Conservation (phyloP, 2,888 invertebrate species). For the Callinectes sapidus region DNA sequence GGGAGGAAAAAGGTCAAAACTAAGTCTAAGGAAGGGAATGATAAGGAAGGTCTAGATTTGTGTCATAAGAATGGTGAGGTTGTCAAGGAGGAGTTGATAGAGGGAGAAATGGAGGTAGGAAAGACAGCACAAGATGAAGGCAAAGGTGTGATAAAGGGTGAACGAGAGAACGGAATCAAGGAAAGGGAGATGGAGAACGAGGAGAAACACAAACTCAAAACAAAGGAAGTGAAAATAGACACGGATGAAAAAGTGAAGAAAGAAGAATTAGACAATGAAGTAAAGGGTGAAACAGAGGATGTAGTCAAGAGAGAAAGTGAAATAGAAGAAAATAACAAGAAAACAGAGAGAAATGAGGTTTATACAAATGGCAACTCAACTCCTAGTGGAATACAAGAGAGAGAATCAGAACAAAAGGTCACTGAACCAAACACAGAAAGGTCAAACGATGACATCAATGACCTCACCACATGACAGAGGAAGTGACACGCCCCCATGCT, state of each 20-base stretch:
- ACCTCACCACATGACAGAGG: neutral
- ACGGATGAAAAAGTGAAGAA: neutral
- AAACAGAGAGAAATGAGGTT: neutral
- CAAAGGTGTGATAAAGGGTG: neutral
- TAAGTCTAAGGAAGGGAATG: neutral
- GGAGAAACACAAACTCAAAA: neutral
- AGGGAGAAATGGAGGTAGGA: neutral
- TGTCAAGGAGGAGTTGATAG: neutral
- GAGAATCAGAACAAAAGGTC: neutral
- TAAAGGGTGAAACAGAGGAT: neutral
- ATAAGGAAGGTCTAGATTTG: neutral
- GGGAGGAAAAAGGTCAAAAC: slow-evolving; percentile 8
- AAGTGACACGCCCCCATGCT: neutral
- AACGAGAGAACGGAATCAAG: neutral
- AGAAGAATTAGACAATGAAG: neutral
- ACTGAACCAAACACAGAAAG: neutral
- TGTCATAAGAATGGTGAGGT: neutral
- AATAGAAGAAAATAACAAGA: neutral
- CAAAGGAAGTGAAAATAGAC: neutral
- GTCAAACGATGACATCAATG: neutral
- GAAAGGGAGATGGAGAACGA: neutral
- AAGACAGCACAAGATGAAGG: neutral
- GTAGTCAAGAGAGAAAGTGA: neutral
- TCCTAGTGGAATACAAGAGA: neutral
- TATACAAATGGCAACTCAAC: neutral